Evolutionary conservation across 1,140 invertebrate genomes (phyloP).

Genomic region (Platyura marginata): DNA sequence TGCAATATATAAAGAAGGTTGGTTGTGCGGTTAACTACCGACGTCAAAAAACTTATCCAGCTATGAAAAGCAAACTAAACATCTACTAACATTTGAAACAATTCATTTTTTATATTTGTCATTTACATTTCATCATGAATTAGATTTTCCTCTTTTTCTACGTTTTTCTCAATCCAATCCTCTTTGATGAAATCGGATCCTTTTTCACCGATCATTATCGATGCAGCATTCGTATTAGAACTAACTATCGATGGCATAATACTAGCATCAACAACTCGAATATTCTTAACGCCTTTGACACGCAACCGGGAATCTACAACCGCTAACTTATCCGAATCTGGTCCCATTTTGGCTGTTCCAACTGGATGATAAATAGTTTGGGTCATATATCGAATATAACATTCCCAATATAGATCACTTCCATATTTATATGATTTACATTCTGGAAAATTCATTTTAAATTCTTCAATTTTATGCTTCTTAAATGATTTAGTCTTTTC

Average conservation of each 20-base stretch:
- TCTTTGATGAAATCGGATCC: conserved; percentile 64
- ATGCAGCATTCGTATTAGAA: conserved; percentile 70
- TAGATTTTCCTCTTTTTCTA: too few relatives aligned
- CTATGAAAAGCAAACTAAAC: too few relatives aligned
- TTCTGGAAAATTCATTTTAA: too few relatives aligned
- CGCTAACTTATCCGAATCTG: conserved; percentile 24
- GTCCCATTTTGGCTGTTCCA: conserved; percentile 49
- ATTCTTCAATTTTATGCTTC: too few relatives aligned
- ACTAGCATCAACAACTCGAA: conserved; percentile 48
- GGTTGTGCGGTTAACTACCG: too few relatives aligned
- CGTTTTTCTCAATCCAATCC: too few relatives aligned
- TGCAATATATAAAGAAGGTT: too few relatives aligned
- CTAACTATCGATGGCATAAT: conserved; percentile 64
- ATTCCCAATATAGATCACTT: conserved; percentile 20
- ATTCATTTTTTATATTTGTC: too few relatives aligned
- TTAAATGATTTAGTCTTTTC: too few relatives aligned
- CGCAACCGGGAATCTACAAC: conserved; percentile 35
- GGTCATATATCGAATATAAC: conserved; percentile 26
- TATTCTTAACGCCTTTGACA: conserved; percentile 32
- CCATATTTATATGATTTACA: conserved; percentile 4
- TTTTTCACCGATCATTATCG: conserved; percentile 76
- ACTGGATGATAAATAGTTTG: conserved; percentile 29
- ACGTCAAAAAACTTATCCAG: too few relatives aligned
- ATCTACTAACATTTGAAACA: too few relatives aligned
- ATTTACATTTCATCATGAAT: too few relatives aligned